Conservation (phyloP, 2,797 vertebrate genomes). For the Xenentodon cancila region DNA sequence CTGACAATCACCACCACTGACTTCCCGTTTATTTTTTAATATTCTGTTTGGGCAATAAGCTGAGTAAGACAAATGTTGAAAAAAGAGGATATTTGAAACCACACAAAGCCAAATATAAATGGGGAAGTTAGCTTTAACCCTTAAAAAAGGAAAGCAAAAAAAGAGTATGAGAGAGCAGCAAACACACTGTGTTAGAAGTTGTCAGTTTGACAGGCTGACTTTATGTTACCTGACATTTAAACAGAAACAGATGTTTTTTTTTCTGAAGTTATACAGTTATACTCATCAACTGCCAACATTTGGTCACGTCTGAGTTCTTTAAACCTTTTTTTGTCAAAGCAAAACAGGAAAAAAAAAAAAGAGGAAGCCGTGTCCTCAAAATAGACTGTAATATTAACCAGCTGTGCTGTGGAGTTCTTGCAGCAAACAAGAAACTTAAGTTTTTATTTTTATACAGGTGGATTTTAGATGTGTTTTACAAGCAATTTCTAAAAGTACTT, state of each 20-base stretch:
- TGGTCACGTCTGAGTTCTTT: no score
- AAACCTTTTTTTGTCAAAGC: no score
- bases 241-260: no score
- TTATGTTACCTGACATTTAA: no score
- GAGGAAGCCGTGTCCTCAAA: background rate
- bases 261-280: no score
- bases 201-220: constrained; percentile 4
- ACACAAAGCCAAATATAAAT: background rate
- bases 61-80: background rate
- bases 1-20: no score
- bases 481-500: no score
- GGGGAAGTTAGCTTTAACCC: background rate
- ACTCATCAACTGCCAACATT: no score
- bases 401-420: background rate
- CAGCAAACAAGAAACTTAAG: background rate
- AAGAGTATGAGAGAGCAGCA: background rate
- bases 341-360: constrained; percentile 4
- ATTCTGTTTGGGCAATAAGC: background rate
- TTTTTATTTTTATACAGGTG: no score
- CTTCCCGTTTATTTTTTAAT: background rate
- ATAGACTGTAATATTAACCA: background rate
- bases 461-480: no score
- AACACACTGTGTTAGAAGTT: background rate
- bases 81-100: constrained; percentile 16
- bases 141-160: background rate